Conservation (phyloP, 2,797 vertebrate species). For the Apodemus agrarius region DNA sequence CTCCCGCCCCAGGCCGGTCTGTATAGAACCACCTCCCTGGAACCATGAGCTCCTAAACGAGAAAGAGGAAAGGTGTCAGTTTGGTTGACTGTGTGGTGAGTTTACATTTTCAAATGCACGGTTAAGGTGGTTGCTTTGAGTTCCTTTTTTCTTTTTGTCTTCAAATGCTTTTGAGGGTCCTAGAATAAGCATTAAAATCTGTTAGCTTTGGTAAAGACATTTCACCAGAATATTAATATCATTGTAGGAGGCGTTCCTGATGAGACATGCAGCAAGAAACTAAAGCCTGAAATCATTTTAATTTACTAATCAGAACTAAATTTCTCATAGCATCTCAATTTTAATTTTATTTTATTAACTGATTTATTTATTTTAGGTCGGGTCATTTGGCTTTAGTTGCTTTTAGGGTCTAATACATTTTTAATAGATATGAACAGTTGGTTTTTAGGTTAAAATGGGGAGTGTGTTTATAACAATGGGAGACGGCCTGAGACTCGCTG, state of each 20-base stretch:
- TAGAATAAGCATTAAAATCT: neutral
- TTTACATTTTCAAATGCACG: neutral
- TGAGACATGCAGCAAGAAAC: slow-evolving; percentile 19
- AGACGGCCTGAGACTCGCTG: neutral
- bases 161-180: neutral
- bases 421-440: neutral
- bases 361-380: neutral
- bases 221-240: neutral
- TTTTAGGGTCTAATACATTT: slow-evolving; percentile 1
- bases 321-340: neutral
- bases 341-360: neutral
- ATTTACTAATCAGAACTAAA: neutral
- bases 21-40: too few relatives aligned
- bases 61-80: neutral
- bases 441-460: slow-evolving; percentile 16
- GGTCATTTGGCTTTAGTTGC: neutral
- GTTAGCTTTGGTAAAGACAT: neutral
- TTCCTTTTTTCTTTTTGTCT: neutral
- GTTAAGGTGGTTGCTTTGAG: neutral
- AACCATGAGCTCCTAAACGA: neutral
- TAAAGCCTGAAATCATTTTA: neutral
- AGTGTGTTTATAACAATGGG: neutral
- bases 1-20: too few relatives aligned
- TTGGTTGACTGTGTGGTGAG: neutral
- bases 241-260: neutral